Evolutionary conservation across 2,797 vertebrate species (phyloP).

Genomic region (Rhabdomys pumilio): DNA sequence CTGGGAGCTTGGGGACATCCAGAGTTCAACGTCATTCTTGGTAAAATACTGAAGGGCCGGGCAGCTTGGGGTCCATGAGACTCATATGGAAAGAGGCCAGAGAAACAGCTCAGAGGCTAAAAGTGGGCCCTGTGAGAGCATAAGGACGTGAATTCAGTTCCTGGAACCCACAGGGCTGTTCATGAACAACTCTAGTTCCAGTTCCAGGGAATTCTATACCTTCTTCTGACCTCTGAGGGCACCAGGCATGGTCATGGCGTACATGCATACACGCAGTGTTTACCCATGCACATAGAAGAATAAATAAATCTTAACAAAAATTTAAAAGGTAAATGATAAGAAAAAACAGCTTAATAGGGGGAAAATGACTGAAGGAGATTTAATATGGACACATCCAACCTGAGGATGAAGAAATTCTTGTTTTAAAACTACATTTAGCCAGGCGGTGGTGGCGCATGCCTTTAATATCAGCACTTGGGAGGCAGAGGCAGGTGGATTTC

Average conservation of each 20-base stretch:
- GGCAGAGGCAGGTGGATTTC: neutral
- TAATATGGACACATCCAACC: neutral
- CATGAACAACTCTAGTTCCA: neutral
- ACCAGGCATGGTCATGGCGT: neutral
- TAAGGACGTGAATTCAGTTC: neutral
- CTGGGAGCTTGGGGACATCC: accelerated
- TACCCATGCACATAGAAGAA: no score
- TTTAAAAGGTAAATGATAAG: neutral
- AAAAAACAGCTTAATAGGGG: neutral
- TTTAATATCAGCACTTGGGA: accelerated
- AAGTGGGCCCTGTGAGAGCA: neutral
- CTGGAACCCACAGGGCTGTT: neutral
- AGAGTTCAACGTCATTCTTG: neutral
- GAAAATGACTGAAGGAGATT: neutral
- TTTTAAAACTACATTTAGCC: neutral
- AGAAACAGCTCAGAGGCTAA: no score
- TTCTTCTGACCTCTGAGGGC: neutral
- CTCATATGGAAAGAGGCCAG: neutral
- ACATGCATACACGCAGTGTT: neutral
- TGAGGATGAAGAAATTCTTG: neutral
- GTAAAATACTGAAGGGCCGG: neutral
- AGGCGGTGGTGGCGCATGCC: no score
- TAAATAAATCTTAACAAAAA: neutral
- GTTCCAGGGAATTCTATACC: neutral
- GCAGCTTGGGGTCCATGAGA: neutral